Evolutionary conservation across 2,888 invertebrate genomes (phyloP).

Genomic region (Leptinotarsa juncta): DNA sequence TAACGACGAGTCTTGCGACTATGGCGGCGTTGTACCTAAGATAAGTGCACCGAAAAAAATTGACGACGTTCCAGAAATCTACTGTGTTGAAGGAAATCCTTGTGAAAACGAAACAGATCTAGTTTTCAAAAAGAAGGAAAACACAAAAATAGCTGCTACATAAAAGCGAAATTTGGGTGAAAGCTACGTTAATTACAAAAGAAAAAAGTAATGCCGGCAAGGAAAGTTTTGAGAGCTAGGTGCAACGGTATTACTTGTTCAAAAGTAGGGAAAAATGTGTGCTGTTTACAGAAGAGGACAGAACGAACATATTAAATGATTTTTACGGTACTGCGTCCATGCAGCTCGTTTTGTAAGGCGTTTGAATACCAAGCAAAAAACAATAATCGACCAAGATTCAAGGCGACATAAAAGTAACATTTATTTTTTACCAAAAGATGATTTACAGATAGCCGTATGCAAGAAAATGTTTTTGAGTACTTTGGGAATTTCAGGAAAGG

Average conservation of each 20-base stretch:
- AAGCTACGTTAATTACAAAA: background rate
- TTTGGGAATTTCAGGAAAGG: constrained; percentile 11
- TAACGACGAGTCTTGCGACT: constrained; percentile 1
- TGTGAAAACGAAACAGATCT: background rate
- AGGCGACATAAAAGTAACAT: background rate
- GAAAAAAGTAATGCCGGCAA: background rate
- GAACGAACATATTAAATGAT: background rate
- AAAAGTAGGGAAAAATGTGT: background rate
- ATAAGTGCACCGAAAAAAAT: background rate
- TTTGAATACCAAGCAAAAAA: background rate
- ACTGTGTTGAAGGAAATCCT: background rate
- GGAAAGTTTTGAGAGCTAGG: background rate
- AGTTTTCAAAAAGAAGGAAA: background rate
- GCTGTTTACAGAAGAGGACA: background rate
- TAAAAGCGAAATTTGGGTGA: background rate
- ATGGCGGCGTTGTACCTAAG: background rate
- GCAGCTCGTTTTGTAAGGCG: background rate
- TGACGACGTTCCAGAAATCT: background rate
- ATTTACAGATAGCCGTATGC: constrained; percentile 6
- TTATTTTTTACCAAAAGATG: constrained; percentile 3
- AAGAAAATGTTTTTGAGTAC: constrained; percentile 12
- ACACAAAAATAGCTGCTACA: background rate
- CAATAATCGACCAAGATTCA: constrained; percentile 2
- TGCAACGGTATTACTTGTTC: background rate
- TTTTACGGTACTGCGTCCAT: background rate